phyloP scores from a whole-genome alignment of 2,113 vertebrate genomes.

The Clinocottus analis region DNA sequence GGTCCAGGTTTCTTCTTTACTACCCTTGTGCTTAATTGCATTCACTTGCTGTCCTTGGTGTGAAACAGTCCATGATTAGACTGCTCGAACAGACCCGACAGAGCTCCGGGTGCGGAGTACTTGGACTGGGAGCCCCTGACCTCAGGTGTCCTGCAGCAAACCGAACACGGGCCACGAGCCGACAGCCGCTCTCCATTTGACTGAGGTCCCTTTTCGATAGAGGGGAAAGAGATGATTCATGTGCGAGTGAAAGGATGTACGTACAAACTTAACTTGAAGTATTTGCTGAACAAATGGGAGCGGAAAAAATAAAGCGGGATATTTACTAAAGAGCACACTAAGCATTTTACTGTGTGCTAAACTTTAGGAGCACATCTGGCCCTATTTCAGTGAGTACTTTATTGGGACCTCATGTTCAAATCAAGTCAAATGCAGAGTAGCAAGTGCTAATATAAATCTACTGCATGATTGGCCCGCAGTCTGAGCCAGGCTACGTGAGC shows the following conservation, averaged over 20 bases:
- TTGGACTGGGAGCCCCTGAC: constrained; percentile 40
- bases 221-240: constrained; percentile 19
- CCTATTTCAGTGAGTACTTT: constrained; percentile 43
- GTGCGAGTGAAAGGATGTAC: constrained; percentile 12
- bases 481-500: constrained; percentile 5
- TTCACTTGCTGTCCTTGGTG: constrained; percentile 44
- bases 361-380: constrained; percentile 55
- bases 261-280: constrained; percentile 17
- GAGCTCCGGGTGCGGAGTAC: constrained; percentile 22
- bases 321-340: constrained; percentile 21
- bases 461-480: constrained; percentile 18
- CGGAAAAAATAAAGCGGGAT: not conserved
- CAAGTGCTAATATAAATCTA: constrained; percentile 46
- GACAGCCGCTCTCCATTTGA: constrained; percentile 27
- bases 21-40: constrained; percentile 52
- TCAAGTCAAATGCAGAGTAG: constrained; percentile 48
- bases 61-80: constrained; percentile 56
- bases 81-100: constrained; percentile 36
- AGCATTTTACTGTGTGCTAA: constrained; percentile 46
- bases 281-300: constrained; percentile 24
- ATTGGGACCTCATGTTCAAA: constrained; percentile 37
- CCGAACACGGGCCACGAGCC: constrained; percentile 18
- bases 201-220: constrained; percentile 20
- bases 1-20: constrained; percentile 46
- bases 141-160: constrained; percentile 57